Conservation (phyloP, 2,797 vertebrate species). For the Chelon labrosus region DNA sequence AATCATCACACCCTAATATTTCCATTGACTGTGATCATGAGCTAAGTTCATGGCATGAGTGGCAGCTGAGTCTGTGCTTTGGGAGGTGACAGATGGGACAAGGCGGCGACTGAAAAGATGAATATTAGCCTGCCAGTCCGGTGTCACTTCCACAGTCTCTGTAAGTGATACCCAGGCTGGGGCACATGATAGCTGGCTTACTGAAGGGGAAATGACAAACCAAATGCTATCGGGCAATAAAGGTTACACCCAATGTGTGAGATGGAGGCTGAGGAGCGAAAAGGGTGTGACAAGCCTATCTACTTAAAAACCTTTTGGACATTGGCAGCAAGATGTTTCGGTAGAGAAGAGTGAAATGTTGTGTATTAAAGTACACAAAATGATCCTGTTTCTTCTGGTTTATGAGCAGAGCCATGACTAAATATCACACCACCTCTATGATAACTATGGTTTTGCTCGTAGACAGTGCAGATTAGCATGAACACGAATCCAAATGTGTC, state of each 20-base stretch:
- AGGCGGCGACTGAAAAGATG: slow-evolving; percentile 46
- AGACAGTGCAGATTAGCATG: background rate
- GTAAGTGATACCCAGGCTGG: slow-evolving; percentile 48
- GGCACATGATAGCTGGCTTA: slow-evolving; percentile 44
- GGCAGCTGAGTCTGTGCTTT: slow-evolving; percentile 28
- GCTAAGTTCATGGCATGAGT: slow-evolving; percentile 24
- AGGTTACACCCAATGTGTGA: slow-evolving; percentile 39
- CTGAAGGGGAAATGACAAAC: slow-evolving; percentile 52
- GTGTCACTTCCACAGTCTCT: slow-evolving; percentile 45
- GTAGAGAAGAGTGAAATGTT: background rate
- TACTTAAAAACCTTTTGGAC: background rate
- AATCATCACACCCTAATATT: slow-evolving; percentile 8
- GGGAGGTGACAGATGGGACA: slow-evolving; percentile 51
- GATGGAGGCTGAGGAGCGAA: slow-evolving; percentile 3
- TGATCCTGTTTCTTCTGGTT: background rate
- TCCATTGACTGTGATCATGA: slow-evolving; percentile 28
- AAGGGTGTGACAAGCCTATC: background rate
- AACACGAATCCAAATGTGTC: slow-evolving; percentile 4
- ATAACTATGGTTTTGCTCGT: background rate
- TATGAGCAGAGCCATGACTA: background rate
- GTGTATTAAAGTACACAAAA: background rate
- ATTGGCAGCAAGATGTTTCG: background rate
- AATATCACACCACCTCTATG: background rate
- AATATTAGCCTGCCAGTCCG: slow-evolving; percentile 61
- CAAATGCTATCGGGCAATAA: slow-evolving; percentile 41